These are phyloP conservation scores for Speoplatyrhinus poulsoni DNA, from an alignment of 2,113 vertebrate genomes.

Conservation along the genomic window DNA sequence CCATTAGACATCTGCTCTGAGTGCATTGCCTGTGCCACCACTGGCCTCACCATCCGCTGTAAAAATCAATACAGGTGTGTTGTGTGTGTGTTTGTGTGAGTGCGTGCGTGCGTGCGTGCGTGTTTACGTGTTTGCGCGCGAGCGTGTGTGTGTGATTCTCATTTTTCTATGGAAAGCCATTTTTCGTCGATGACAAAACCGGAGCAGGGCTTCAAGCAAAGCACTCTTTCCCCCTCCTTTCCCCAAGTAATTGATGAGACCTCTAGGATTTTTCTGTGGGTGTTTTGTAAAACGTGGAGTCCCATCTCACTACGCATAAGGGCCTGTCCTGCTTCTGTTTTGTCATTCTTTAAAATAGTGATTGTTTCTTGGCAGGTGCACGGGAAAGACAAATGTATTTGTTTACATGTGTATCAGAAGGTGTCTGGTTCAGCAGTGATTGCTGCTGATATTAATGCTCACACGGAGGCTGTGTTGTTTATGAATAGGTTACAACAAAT, in stretches of 20 bases:
- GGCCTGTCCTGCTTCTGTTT: conserved; percentile 26
- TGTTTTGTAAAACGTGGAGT: conserved; percentile 45
- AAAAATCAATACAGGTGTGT: conserved; percentile 76
- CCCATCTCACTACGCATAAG: conserved; percentile 35
- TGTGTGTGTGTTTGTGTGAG: conserved; percentile 18
- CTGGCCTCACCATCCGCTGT: conserved; percentile 63
- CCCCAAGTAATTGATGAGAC: conserved; percentile 64
- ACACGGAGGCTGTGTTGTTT: neutral
- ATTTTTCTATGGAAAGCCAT: conserved; percentile 69
- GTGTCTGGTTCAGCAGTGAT: neutral
- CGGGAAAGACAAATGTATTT: conserved; percentile 25
- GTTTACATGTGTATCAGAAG: conserved; percentile 4
- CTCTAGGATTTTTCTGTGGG: conserved; percentile 51
- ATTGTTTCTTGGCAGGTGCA: conserved; percentile 20
- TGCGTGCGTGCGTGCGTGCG: conserved; percentile 12
- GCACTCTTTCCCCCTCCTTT: conserved; percentile 31
- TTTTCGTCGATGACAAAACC: conserved; percentile 75
- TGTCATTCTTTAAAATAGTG: conserved; percentile 13
- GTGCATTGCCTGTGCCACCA: conserved; percentile 70
- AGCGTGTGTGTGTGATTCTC: conserved; percentile 7
- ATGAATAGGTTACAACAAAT: too few relatives aligned
- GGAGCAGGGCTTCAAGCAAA: conserved; percentile 64
- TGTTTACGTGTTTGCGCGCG: conserved; percentile 1
- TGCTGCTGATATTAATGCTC: neutral
- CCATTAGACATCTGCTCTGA: conserved; percentile 95